phyloP scores from a whole-genome alignment of 2,888 invertebrate genomes.

The Norana najaformis region DNA sequence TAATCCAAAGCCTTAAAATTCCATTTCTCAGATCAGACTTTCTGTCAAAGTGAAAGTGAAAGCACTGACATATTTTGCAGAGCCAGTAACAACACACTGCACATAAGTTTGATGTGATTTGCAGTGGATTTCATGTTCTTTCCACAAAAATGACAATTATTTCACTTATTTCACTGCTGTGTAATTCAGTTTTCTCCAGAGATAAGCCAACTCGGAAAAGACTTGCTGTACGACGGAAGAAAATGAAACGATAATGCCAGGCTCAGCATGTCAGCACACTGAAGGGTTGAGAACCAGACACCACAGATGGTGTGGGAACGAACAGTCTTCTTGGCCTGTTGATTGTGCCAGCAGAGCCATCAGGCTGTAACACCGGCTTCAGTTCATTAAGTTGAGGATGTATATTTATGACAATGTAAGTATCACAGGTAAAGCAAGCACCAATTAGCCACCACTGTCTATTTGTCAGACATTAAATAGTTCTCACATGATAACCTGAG shows the following conservation, averaged over 20 bases:
- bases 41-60: background rate
- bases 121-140: background rate
- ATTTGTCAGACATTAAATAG: constrained; percentile 14
- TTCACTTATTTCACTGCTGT: background rate
- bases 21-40: background rate
- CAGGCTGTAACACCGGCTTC: background rate
- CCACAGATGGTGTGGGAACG: background rate
- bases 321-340: constrained; percentile 5
- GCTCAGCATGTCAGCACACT: background rate
- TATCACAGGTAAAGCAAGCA: constrained; percentile 10
- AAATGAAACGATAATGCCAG: background rate
- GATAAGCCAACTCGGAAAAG: background rate
- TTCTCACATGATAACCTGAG: constrained; percentile 24
- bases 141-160: too few species aligned
- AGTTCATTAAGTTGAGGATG: constrained; percentile 15
- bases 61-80: background rate
- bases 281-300: background rate
- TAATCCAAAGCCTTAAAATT: background rate
- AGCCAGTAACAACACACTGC: background rate
- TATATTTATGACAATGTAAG: background rate
- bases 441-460: background rate
- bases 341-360: background rate
- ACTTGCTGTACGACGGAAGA: background rate
- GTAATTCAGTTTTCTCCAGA: background rate
- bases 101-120: background rate